phyloP scores from a whole-genome alignment of 2,113 vertebrate species.

The mouse (Mus musculus) region GRCm39 chr12:38391501-38392000 shows the following conservation, averaged over 20 bases:
- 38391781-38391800: background rate
- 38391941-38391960: background rate
- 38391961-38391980: background rate
- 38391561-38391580: background rate
- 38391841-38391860: background rate
- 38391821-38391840: background rate
- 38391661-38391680: background rate
- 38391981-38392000: background rate
- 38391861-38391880: background rate
- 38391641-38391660: too few species aligned
- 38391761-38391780: background rate
- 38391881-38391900: background rate
- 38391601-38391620: too few species aligned
- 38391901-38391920: background rate
- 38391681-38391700: background rate
- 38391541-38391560: background rate
- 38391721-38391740: background rate
- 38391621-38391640: too few species aligned
- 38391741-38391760: background rate
- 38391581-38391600: background rate
- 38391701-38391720: background rate
- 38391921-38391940: background rate
- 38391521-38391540: background rate
- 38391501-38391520: background rate
- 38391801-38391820: background rate